These are phyloP conservation scores for Isaurus tuberculatus DNA, from an alignment of 92 coral and sea anemone genomes.

Conservation along the genomic window DNA sequence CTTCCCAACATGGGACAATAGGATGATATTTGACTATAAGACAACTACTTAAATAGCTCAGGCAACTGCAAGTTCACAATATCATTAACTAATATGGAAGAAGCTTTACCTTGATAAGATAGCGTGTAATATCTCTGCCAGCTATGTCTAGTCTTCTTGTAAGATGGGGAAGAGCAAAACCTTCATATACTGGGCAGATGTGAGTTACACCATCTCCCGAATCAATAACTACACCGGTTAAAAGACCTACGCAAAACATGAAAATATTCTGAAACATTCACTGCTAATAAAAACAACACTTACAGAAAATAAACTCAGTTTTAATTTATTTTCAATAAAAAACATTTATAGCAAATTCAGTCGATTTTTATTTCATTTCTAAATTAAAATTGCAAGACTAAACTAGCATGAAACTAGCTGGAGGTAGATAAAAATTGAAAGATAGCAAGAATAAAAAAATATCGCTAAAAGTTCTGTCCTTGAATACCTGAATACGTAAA, in stretches of 20 bases:
- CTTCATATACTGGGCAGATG: conserved; percentile 98
- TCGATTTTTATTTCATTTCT: too few relatives aligned
- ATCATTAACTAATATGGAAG: neutral
- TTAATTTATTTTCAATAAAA: too few relatives aligned
- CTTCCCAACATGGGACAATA: neutral
- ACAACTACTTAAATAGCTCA: conserved; percentile 9
- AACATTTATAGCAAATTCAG: too few relatives aligned
- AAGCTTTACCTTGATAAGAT: conserved; percentile 82
- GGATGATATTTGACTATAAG: neutral
- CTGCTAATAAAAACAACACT: too few relatives aligned
- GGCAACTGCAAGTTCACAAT: neutral
- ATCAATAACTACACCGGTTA: conserved; percentile 97
- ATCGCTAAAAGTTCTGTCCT: too few relatives aligned
- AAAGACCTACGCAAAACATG: conserved; percentile 65
- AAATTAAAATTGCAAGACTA: too few relatives aligned
- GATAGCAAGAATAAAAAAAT: too few relatives aligned
- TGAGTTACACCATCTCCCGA: conserved; percentile 99
- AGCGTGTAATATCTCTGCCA: conserved; percentile 93
- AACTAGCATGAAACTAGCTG: too few relatives aligned
- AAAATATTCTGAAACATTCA: too few relatives aligned
- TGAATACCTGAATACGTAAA: too few relatives aligned
- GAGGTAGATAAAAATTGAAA: too few relatives aligned
- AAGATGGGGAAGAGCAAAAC: conserved; percentile 95
- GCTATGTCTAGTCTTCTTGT: conserved; percentile 96
- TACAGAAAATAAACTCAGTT: too few relatives aligned